Evolutionary conservation across 1,140 invertebrate genomes (phyloP), one percentile per base, ranked within the genome.

Genomic region (Glossosoma conforme): DNA sequence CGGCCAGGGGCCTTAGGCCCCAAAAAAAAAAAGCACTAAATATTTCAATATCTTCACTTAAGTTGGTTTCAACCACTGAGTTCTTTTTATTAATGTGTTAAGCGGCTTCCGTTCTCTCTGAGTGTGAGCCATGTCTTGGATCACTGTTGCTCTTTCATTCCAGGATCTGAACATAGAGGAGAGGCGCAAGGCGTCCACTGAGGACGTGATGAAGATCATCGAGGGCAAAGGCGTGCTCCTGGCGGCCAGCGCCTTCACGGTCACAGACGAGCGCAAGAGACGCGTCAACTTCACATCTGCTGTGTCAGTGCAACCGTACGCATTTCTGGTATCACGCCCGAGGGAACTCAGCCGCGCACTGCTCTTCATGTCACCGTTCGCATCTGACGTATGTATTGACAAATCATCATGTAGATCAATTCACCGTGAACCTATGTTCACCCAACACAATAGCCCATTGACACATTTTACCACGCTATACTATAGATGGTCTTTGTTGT

Each of bases 311-410:
- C 87, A 93, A 62, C 74, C 83, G 0, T 91, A 93, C 56, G 78
- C 84, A 0, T 86, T 92, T 60, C 73, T 93, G 41, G 79, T 84
- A 5, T 79, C 85, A 0, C 80, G 82, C 42, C 90, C 89, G 1
- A 76, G 79, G 54, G 85, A 87, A 62, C 68, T 89, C 2, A 89
- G 85, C 51, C 76, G 89, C 59, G 88, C 84, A 0, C 75, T 90
- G 25, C 67, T 95, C 1, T 96, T 95, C 61, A 81, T 91, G 24
- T 81, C 87, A 3, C 92, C 92, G 2, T 96, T 91, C 63, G 86
- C 86, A 2, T 69, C 74, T 22, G 82, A 85, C 66, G 86, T 89
- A 72, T 77, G 75, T 43, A 42, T 42, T 4, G 20, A n/a, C n/a
- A n/a, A n/a, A n/a, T n/a, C n/a, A n/a, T n/a, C n/a, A n/a, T 8